Evolutionary conservation across 2,888 invertebrate species (phyloP), one percentile per base, ranked within the genome.

Genomic region (Tetragonisca angustula): DNA sequence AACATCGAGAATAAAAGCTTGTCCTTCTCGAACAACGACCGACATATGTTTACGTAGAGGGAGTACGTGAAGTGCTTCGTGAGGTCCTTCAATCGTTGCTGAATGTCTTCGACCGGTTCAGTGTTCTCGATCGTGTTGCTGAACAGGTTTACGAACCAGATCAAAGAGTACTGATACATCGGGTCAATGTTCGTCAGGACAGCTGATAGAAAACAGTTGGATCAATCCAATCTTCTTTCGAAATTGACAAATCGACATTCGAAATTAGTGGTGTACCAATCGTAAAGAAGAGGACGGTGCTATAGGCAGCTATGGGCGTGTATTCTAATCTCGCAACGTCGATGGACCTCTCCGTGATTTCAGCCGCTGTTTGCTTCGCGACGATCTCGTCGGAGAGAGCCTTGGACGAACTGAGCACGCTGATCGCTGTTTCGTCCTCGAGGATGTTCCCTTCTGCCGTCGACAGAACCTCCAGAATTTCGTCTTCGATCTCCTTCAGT

Each of bases 81-180:
- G 85, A 99, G 95, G 94, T 98, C 97, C 74, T 95, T 94, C 52
- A 99, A 95, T 77, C 99, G 96, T 87, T 96, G 96, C 1, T 95
- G 95, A 27, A 99, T 97, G 86, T 98, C 97, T 88, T 98, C 98
- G 27, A 97, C 97, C 90, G 96, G 96, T 88, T 98, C 97, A 0
- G 98, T 97, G 90, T 97, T 97, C 90, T 98, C 98, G 82, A 99
- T 98, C 61, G 98, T 97, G 52, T 96, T 96, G 88, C 97, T 97
- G 94, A 98, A 99, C 70, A 99, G 95, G 90, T 97, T 97, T 92
- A 99, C 98, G 94, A 98, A 99, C 99, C 99, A 99, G 4, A 96
- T 97, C 90, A 99, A 95, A 1, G 99, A 99, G 94, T 99, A 99
- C 94, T 99, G 99, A 95, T 99, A 99, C 99, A 99, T 99, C 9